These are phyloP conservation scores for Falco naumanni DNA, from an alignment of 2,797 vertebrate genomes.

Conservation along the genomic window DNA sequence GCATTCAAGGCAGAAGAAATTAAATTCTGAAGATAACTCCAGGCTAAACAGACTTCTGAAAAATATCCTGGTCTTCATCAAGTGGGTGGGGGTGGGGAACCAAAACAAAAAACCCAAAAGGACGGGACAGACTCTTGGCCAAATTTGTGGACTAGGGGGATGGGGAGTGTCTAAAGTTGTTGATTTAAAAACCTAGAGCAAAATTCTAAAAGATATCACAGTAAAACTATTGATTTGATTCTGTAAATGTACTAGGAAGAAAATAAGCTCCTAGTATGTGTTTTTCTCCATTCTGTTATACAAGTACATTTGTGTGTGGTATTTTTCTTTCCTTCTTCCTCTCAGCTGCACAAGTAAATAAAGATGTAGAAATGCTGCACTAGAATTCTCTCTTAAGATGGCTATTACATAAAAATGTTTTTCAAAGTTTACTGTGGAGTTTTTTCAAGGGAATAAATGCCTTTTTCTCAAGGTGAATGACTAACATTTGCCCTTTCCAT, in stretches of 20 bases:
- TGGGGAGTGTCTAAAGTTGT: too few relatives aligned
- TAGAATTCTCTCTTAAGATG: neutral
- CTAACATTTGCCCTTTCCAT: neutral
- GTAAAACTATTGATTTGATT: neutral
- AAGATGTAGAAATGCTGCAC: neutral
- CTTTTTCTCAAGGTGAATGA: neutral
- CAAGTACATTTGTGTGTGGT: neutral
- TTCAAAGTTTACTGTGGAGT: neutral
- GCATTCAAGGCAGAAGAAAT: neutral
- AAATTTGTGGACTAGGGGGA: neutral
- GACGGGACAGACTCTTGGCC: neutral
- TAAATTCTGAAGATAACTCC: constrained; percentile 41
- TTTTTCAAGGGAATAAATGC: constrained; percentile 3
- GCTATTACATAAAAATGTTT: neutral
- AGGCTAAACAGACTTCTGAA: constrained; percentile 42
- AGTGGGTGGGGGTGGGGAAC: neutral
- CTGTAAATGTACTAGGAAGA: neutral
- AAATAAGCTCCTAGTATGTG: neutral
- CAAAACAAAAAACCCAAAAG: neutral
- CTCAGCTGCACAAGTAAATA: neutral
- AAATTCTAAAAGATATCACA: neutral
- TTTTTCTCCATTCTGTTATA: neutral
- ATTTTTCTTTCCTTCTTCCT: neutral
- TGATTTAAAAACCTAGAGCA: neutral
- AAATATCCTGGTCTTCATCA: neutral